Conservation (phyloP, 2,797 vertebrate genomes). For the Parauchenoglanis ngamensis region DNA sequence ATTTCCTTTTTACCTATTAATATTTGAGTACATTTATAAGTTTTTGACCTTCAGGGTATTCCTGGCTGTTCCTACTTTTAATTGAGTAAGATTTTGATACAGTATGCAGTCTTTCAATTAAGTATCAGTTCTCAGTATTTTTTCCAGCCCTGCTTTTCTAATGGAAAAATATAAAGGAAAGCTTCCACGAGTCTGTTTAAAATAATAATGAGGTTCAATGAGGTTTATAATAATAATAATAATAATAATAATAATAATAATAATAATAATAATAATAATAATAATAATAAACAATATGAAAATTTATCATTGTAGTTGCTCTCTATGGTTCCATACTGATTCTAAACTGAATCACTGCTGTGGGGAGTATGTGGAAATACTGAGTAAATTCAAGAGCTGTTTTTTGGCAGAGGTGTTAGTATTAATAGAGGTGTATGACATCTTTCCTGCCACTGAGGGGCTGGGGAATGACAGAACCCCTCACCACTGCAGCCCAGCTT, state of each 20-base stretch:
- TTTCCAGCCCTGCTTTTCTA: background rate
- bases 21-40: background rate
- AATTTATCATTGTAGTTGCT: background rate
- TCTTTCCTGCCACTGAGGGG: constrained; percentile 12
- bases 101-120: background rate
- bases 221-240: background rate
- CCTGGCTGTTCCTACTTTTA: background rate
- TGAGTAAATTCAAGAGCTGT: constrained; percentile 25
- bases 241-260: constrained; percentile 1
- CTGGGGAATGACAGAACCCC: constrained; percentile 4
- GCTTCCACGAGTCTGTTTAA: background rate
- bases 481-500: constrained; percentile 27
- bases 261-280: background rate
- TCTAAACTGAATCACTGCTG: constrained; percentile 30
- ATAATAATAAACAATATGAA: background rate
- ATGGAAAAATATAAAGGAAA: background rate
- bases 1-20: background rate
- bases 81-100: background rate
- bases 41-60: background rate
- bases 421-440: constrained; percentile 32
- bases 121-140: background rate
- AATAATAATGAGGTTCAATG: no score
- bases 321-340: background rate
- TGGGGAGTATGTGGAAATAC: constrained; percentile 37
- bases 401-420: constrained; percentile 22